phyloP scores from a whole-genome alignment of 2,888 invertebrate genomes.

The Cheilosia soror region DNA sequence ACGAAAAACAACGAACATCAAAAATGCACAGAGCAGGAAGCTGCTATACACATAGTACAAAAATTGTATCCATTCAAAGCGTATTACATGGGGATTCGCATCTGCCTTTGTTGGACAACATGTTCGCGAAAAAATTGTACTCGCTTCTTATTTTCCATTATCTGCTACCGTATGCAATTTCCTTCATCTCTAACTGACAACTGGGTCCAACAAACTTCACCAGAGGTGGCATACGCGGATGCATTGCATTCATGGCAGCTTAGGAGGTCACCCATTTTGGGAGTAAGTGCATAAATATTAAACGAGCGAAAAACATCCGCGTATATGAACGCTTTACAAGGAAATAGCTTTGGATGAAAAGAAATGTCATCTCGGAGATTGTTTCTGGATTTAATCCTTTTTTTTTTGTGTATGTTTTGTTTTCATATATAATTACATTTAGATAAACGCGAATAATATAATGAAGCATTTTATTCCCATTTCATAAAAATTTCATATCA shows the following conservation, averaged over 20 bases:
- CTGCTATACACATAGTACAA: neutral
- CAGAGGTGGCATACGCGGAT: conserved; percentile 15
- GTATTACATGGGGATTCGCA: conserved; percentile 50
- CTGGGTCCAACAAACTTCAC: conserved; percentile 11
- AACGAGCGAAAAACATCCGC: conserved; percentile 3
- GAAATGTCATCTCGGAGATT: conserved; percentile 26
- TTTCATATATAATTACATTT: neutral
- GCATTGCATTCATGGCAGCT: conserved; percentile 27
- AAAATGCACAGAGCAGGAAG: conserved; percentile 29
- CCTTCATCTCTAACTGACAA: conserved; percentile 46
- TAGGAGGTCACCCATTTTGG: conserved; percentile 41
- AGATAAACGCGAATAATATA: no score
- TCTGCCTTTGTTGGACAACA: conserved; percentile 32
- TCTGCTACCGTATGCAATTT: conserved; percentile 46
- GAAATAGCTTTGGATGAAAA: conserved; percentile 1
- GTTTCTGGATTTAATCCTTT: neutral
- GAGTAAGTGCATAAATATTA: conserved; percentile 46
- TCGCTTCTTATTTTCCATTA: conserved; percentile 41
- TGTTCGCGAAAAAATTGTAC: conserved; percentile 18
- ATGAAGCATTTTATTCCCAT: no score
- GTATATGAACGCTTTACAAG: neutral
- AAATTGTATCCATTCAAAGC: conserved; percentile 35
- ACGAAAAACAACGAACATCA: conserved; percentile 17
- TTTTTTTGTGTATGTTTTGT: neutral
- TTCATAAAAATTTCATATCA: no score